Percentiles rank a stretch among this genome's conserved stretches.
These are phyloP conservation scores for Python bivittatus DNA, from an alignment of 2,113 vertebrate species.

Conservation along the genomic window DNA sequence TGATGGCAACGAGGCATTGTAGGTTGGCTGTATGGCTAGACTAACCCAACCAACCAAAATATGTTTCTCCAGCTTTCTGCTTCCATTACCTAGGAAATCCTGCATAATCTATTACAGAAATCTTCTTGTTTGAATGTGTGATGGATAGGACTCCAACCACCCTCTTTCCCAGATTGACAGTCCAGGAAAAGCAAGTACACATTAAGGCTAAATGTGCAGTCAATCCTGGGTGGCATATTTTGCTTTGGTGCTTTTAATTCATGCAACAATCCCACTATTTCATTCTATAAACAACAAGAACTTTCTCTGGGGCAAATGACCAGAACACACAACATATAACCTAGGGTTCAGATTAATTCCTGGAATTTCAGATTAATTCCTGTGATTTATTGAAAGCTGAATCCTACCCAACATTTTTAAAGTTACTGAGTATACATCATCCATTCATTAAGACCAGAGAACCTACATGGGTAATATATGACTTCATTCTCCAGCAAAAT, in stretches of 20 bases:
- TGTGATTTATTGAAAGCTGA: slow-evolving; percentile 22
- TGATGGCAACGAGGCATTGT: not conserved
- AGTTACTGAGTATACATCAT: slow-evolving; percentile 30
- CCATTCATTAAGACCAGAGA: slow-evolving; percentile 2
- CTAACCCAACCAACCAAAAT: not conserved
- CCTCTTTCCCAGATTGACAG: not conserved
- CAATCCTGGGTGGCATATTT: not conserved
- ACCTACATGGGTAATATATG: not conserved
- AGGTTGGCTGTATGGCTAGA: too few species aligned
- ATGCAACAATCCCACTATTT: not conserved
- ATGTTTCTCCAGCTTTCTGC: not conserved
- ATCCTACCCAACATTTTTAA: slow-evolving; percentile 42
- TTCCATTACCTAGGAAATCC: not conserved
- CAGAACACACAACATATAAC: slow-evolving; percentile 1
- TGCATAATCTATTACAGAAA: not conserved
- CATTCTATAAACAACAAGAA: not conserved
- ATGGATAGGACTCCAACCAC: not conserved
- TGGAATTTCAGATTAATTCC: too few species aligned
- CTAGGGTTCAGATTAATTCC: slow-evolving; percentile 24
- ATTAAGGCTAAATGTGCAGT: not conserved
- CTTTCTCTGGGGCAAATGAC: slow-evolving; percentile 31
- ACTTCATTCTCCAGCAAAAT: not conserved
- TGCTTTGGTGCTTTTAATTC: not conserved
- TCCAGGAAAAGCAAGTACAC: slow-evolving; percentile 21
- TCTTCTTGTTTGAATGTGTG: not conserved